phyloP scores from a whole-genome alignment of 2,888 invertebrate species.

The Rhagophthalmus giganteus region DNA sequence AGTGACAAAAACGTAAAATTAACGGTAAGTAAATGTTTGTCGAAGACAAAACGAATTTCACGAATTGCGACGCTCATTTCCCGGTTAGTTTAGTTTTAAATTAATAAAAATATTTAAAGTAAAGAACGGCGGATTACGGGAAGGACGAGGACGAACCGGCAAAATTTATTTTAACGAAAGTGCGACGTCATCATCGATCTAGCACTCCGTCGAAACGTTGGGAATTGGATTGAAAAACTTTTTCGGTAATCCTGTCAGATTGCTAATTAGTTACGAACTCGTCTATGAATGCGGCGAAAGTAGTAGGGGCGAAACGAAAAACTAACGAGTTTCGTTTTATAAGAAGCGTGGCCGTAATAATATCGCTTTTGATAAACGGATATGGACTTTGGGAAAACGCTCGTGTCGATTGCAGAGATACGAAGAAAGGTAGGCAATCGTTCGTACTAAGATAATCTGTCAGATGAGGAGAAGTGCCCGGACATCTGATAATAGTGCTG shows the following conservation, averaged over 20 bases:
- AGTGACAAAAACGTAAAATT: too few relatives aligned
- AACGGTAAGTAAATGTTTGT: background rate
- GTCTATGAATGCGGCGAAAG: background rate
- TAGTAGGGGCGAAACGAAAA: background rate
- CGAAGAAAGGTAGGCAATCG: constrained; percentile 20
- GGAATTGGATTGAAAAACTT: constrained; percentile 13
- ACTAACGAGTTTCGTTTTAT: background rate
- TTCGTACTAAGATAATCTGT: constrained; percentile 27
- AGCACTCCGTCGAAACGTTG: background rate
- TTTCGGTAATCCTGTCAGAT: constrained; percentile 8
- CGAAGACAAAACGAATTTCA: background rate
- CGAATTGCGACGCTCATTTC: background rate
- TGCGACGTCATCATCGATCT: background rate
- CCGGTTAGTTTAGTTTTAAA: background rate
- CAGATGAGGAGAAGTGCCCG: constrained; percentile 29
- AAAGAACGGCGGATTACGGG: too few relatives aligned
- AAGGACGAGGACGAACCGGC: too few relatives aligned
- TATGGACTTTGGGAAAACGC: too few relatives aligned
- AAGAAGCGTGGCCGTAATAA: too few relatives aligned
- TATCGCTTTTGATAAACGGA: background rate
- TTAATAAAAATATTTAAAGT: background rate
- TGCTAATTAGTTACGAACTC: constrained; percentile 10
- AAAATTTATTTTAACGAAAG: background rate
- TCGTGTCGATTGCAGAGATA: constrained; percentile 10
- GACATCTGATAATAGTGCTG: constrained; percentile 29